Base-by-base conservation (phyloP, 2,888 invertebrate species). In the Sphaerophoria rueppellii region DNA sequence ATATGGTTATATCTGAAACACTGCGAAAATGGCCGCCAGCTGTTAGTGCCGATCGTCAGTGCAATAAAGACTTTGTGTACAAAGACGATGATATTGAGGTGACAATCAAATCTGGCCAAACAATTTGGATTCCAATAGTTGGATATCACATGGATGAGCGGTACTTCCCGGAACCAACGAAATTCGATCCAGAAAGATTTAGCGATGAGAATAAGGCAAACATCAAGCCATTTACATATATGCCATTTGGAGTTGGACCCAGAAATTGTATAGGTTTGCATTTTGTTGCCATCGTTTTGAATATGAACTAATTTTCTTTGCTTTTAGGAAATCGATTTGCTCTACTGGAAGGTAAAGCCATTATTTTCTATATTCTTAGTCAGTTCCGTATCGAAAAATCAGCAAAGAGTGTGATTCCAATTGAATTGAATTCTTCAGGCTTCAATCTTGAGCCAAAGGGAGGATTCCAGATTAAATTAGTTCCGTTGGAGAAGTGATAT, bases 131-230 rank as follows among this genome's bases (percentile, higher is more conserved):
- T 34, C 93, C 93, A 0, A 88, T 91, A 0, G 91, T 90, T 87
- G 91, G 91, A 0, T 88, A 93, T 54, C 94, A 94, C 79, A 92
- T 90, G n/a, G 93, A 94, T 88, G 92, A 93, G 0, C 88, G 92
- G 16, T 93, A 91, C 88, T 94, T 91, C 88, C 92, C 93, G 0
- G 90, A 94, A n/a, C 94, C 94, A 0, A 87, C 89, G 0, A 93
- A 93, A 88, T 94, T 94, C 69, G 93, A 94, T 88, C 94, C 94
- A 6, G 92, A 94, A 86, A 89, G 94, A 14, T 94, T 94, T 86
- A 93, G 91, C 2, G 93, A 93, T 0, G 93, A 94, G 86, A 94
- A 94, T 88, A 93, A 93, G 82, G 89, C 90, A 0, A 91, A 92
- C 14, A 92, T 93, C 14, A 87, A 91, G 12, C 92, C 92, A 0